Evolutionary conservation across 2,113 vertebrate genomes (phyloP).

Genomic region (Mirounga angustirostris): DNA sequence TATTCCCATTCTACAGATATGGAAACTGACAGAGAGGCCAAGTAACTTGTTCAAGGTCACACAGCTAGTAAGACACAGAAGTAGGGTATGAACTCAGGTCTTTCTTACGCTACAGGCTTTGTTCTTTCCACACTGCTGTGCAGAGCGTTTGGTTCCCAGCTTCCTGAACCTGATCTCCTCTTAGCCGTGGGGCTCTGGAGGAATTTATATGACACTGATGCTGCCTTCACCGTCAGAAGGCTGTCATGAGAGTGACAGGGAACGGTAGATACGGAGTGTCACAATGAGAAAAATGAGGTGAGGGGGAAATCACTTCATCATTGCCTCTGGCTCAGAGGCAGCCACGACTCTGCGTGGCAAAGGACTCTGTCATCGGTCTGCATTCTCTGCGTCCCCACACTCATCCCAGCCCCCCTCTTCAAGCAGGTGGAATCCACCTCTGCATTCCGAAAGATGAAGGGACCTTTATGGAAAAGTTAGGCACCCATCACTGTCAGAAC

Average conservation of each 20-base stretch:
- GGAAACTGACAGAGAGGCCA: not conserved
- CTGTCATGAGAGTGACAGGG: conserved; percentile 72
- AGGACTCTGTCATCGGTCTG: not conserved
- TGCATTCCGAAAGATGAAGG: not conserved
- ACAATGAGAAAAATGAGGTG: not conserved
- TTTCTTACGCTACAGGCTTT: not conserved
- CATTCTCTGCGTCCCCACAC: not conserved
- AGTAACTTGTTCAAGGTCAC: not conserved
- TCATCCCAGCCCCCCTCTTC: not conserved
- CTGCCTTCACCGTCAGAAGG: conserved; percentile 54
- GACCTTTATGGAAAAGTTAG: not conserved
- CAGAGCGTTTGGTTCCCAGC: not conserved
- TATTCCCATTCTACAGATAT: not conserved
- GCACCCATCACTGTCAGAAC: not conserved
- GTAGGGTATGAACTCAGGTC: not conserved
- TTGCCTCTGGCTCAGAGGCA: not conserved
- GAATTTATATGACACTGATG: conserved; percentile 44
- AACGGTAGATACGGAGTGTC: conserved; percentile 52
- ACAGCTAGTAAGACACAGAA: not conserved
- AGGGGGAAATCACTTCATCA: not conserved
- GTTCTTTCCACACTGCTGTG: not conserved
- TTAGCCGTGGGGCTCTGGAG: not conserved
- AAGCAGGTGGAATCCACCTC: not conserved
- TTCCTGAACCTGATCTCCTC: not conserved
- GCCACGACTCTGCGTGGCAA: not conserved